Evolutionary conservation across 2,113 vertebrate species (phyloP).

Genomic region (Solenodon paradoxus): DNA sequence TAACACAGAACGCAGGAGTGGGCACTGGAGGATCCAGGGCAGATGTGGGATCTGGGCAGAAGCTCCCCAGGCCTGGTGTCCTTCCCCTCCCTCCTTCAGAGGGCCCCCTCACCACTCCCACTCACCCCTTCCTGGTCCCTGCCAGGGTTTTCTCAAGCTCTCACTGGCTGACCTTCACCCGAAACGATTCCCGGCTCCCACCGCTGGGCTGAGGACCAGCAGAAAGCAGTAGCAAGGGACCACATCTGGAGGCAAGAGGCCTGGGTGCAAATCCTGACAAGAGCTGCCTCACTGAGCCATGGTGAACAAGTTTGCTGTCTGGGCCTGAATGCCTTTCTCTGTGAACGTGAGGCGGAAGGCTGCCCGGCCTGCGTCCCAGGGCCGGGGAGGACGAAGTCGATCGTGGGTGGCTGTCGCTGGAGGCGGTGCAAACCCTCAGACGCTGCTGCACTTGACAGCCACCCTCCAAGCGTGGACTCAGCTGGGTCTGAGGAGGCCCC

Average conservation of each 20-base stretch:
- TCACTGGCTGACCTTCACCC: background rate
- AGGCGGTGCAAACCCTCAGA: background rate
- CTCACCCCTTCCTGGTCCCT: background rate
- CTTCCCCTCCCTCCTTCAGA: background rate
- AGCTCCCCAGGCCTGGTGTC: too few relatives aligned
- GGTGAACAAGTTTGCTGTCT: background rate
- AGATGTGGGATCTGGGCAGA: background rate
- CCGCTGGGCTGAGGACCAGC: background rate
- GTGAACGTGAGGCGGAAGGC: background rate
- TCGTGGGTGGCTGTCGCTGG: background rate
- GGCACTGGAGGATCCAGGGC: background rate
- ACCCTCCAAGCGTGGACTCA: background rate
- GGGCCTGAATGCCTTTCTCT: background rate
- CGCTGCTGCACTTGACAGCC: background rate
- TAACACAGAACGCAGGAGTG: fast-evolving
- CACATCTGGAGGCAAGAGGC: background rate
- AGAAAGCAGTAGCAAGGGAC: background rate
- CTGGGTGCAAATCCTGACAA: background rate
- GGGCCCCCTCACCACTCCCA: background rate
- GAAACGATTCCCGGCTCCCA: background rate
- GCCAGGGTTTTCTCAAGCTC: background rate
- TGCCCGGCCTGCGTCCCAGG: background rate
- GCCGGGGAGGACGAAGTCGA: background rate
- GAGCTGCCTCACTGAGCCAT: background rate
- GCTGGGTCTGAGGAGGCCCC: background rate